Conservation (phyloP, 1,140 invertebrate species). For the Brachionus paranguensis region DNA sequence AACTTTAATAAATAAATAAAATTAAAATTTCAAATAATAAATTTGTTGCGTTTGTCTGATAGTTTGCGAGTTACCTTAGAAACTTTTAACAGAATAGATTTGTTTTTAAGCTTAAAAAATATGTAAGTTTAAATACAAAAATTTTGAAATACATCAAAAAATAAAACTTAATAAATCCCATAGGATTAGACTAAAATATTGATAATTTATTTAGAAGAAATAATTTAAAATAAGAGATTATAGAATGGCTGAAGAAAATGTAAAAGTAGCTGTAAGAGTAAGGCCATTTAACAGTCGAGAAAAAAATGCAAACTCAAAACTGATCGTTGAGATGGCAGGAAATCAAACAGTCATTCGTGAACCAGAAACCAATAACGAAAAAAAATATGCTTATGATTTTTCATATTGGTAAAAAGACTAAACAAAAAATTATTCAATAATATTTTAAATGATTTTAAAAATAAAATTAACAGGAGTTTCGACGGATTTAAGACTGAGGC, state of each 20-base stretch:
- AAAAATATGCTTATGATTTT: conserved; percentile 61
- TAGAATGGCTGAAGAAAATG: conserved; percentile 53
- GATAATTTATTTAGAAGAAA: neutral
- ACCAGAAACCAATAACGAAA: conserved; percentile 53
- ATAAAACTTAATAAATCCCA: neutral
- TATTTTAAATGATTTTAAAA: neutral
- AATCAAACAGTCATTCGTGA: conserved; percentile 58
- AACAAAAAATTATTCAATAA: neutral
- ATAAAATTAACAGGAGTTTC: conserved; percentile 46
- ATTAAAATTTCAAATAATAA: neutral
- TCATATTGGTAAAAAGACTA: conserved; percentile 59
- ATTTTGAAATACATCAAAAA: neutral
- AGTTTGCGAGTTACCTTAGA: conserved; percentile 25
- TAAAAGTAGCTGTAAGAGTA: conserved; percentile 62
- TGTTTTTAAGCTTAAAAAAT: neutral
- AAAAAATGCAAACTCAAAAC: conserved; percentile 57
- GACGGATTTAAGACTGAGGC: conserved; percentile 58
- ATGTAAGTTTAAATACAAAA: neutral
- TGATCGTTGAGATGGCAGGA: conserved; percentile 60
- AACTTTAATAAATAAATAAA: neutral
- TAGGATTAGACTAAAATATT: neutral
- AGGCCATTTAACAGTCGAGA: conserved; percentile 62
- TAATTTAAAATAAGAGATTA: neutral
- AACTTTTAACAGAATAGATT: neutral
- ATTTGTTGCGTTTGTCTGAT: neutral